Evolutionary conservation across 64 coral and sea anemone genomes (phyloP), one percentile per base, ranked within the genome.

Genomic region (Actinia equina): DNA sequence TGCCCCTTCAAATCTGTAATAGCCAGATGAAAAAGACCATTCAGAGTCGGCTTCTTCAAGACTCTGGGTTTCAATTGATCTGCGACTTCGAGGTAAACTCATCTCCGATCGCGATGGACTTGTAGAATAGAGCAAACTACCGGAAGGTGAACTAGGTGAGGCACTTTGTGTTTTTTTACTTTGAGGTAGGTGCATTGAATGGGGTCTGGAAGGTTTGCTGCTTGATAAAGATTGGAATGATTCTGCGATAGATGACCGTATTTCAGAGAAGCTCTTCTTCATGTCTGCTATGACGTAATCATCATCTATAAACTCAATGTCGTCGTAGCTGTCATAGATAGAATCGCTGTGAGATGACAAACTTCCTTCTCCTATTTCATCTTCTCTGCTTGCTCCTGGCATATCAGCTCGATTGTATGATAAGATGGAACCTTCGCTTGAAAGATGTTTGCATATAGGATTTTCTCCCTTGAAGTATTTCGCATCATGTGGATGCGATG

Each of bases 221-320:
- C 78, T 81, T 1, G 42, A 3, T 81, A 52, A 51, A 17, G 42
- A 44, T 81, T 52, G 78, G 52, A 51, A 52, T 4, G 78, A 81
- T 14, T 19, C 78, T 81, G 78, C 45, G 18, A 81, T 49, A 2
- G 78, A 81, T 22, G 45, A 52, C 3, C 78, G 43, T 20, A 81
- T 81, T 52, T 81, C 78, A 81, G 78, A 81, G 3, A 81, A 22
- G 22, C 78, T 81, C 49, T 81, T 81, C 43, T 52, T 81, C 3
- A 81, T 81, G 17, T 44, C 42, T 17, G 49, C 78, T n/a, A 81
- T 81, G 20, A 81, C 4, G 78, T 81, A 44, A 81, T 81, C 78
- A 44, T 81, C 78, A 51, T 81, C 78, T 81, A 81, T 19, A 52
- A 81, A 81, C 27, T 81, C 78, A 51, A 81, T 81, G 20, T 81